Base-by-base conservation (phyloP, 35 echinoderm and acorn worm species). In the Acanthaster planci region DNA sequence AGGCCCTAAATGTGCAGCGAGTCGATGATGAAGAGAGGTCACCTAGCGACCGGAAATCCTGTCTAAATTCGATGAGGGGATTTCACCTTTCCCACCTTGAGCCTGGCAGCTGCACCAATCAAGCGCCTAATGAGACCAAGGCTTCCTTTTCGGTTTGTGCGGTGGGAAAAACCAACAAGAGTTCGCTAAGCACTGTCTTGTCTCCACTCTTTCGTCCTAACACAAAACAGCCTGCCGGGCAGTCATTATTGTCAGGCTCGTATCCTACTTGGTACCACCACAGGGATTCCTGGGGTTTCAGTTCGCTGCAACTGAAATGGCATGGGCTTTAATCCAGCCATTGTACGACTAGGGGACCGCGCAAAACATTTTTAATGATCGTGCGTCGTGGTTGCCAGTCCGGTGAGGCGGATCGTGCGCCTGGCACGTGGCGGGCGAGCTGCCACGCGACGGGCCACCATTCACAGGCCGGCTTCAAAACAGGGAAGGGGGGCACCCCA, bases 21-120 rank as follows among this genome's bases (percentile, higher is more conserved):
- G 4, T 47, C 12, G 4, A 47, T 6, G 4, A 6, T 47, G 12
- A 47, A 47, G 12, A 47, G 42, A 12, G 64, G 26, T 21, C 30
- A 34, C 26, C 14, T 19, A 72, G 14, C 14, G 64, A 72, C 64
- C 64, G 64, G 64, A 72, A 72, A 72, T 29, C 23, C 34, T 29
- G 64, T 72, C 64, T 72, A 21, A 72, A 72, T 72, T 72, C 30
- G 64, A 26, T 26, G 64, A 72, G 30, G 64, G 64, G 64, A 72
- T 72, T 72, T 72, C 23, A 14, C 26, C 64, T 34, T 10, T 72
- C 19, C 22, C 22, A 1, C 30, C 64, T 34, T 19, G 21, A 72
- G 21, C 64, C 64, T 34, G 64, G 26, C 64, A 72, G 64, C 64
- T 72, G 64, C 64, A 0, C 64, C 64, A 34, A 34, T 35, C 18